Percentiles rank a stretch among this genome's conserved stretches.
Evolutionary conservation across 2,888 invertebrate species (phyloP).

Genomic region (Drosophila histrio): DNA sequence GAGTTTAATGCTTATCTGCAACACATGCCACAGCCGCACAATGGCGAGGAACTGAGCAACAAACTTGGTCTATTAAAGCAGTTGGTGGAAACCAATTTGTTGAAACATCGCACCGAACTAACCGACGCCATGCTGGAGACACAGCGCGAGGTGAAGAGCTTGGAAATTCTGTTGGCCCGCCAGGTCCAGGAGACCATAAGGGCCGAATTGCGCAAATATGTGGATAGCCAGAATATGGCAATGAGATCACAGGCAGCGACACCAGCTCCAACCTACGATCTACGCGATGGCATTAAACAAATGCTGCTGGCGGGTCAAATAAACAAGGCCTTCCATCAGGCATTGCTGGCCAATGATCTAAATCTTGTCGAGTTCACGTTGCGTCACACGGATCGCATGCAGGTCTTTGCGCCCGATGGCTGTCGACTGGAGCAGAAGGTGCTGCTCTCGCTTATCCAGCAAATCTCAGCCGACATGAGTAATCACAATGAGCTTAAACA

Average conservation of each 20-base stretch:
- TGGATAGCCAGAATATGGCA: conserved; percentile 87
- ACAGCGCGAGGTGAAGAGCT: conserved; percentile 82
- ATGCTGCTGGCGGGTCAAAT: conserved; percentile 89
- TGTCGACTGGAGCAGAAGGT: conserved; percentile 92
- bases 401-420: conserved; percentile 90
- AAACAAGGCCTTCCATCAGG: conserved; percentile 95
- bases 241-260: conserved; percentile 90
- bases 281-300: conserved; percentile 89
- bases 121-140: conserved; percentile 82
- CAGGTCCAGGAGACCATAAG: conserved; percentile 82
- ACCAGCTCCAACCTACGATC: conserved; percentile 88
- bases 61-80: conserved; percentile 81
- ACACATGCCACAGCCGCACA: conserved; percentile 83
- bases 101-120: conserved; percentile 79
- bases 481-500: conserved; percentile 93
- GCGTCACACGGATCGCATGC: conserved; percentile 91
- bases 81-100: conserved; percentile 76
- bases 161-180: conserved; percentile 81
- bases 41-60: conserved; percentile 81
- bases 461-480: conserved; percentile 94
- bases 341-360: conserved; percentile 94
- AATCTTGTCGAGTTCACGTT: conserved; percentile 94
- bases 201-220: conserved; percentile 84
- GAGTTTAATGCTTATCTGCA: conserved; percentile 85
- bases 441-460: conserved; percentile 96